phyloP scores from a whole-genome alignment of 2,113 vertebrate genomes.

The Puma concolor region DNA sequence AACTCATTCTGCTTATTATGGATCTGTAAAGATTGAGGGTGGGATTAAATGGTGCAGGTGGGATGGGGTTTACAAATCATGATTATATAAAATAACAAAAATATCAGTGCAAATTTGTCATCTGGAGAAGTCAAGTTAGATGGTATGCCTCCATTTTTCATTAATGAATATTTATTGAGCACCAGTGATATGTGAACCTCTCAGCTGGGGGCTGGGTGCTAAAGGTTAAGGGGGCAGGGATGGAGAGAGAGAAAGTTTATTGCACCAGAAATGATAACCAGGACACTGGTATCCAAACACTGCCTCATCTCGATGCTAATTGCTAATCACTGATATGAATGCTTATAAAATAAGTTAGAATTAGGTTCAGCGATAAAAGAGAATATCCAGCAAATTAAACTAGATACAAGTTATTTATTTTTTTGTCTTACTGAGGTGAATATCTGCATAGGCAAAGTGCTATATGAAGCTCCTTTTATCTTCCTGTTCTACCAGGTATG shows the following conservation, averaged over 20 bases:
- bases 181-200: not conserved
- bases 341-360: not conserved
- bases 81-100: conserved; percentile 2
- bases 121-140: not conserved
- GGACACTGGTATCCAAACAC: not conserved
- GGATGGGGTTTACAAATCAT: not conserved
- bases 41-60: not conserved
- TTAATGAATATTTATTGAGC: not conserved
- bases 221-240: not conserved
- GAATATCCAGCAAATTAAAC: not conserved
- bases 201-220: not conserved
- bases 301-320: not conserved
- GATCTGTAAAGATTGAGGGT: not conserved
- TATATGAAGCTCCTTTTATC: fast-evolving
- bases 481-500: not conserved
- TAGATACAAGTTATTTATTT: no score
- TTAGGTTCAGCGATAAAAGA: not conserved
- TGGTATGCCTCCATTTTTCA: not conserved
- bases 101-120: not conserved
- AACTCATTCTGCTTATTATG: not conserved
- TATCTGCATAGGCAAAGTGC: not conserved
- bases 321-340: not conserved
- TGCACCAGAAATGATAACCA: not conserved
- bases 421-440: not conserved
- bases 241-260: not conserved